phyloP scores from a whole-genome alignment of 1,140 invertebrate genomes.

The Arctopsyche grandis region DNA sequence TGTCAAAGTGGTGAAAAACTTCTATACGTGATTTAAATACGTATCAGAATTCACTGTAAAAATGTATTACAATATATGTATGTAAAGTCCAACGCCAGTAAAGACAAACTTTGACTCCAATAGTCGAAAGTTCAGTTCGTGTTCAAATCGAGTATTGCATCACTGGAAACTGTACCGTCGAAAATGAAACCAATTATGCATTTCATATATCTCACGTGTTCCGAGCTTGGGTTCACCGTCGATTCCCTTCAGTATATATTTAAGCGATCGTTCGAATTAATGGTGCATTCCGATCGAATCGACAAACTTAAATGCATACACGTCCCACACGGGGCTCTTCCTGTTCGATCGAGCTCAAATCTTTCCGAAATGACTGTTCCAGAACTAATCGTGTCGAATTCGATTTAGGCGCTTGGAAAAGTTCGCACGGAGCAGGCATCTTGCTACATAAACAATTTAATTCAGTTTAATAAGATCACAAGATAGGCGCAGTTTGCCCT shows the following conservation, averaged over 20 bases:
- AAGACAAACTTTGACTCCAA: neutral
- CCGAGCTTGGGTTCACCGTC: neutral
- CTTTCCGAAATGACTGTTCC: neutral
- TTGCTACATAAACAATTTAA: neutral
- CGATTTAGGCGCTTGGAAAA: neutral
- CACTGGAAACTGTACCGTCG: neutral
- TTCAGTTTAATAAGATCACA: neutral
- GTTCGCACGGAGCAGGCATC: neutral
- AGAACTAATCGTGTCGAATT: conserved; percentile 23
- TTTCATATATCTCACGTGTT: neutral
- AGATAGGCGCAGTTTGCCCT: neutral
- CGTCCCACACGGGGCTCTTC: neutral
- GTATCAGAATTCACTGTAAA: no score
- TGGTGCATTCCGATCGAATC: neutral
- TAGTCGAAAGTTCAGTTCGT: neutral
- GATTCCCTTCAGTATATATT: neutral
- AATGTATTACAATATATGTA: no score
- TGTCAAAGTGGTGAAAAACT: no score
- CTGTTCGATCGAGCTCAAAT: neutral
- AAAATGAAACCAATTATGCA: conserved; percentile 9
- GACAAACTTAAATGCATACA: conserved; percentile 22
- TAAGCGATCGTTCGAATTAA: conserved; percentile 5
- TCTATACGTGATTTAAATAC: no score
- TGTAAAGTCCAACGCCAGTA: no score
- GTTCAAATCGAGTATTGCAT: neutral